Evolutionary conservation across 2,113 vertebrate genomes (phyloP).

Genomic region (Oxygymnocypris stewartii): DNA sequence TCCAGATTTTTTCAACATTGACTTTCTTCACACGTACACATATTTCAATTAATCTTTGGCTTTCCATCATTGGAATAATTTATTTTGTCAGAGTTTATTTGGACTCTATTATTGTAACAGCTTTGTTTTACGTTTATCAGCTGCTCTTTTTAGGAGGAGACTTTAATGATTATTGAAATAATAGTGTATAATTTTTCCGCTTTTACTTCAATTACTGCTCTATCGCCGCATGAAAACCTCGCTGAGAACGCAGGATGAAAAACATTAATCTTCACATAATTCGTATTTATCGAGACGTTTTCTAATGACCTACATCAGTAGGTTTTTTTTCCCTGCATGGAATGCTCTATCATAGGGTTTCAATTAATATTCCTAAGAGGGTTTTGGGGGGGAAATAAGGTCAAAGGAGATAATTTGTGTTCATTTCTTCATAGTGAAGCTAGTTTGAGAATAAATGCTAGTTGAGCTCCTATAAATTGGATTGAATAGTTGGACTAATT

Average conservation of each 20-base stretch:
- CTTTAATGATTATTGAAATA: slow-evolving; percentile 9
- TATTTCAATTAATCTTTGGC: slow-evolving; percentile 11
- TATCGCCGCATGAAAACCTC: background rate
- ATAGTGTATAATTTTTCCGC: slow-evolving; percentile 2
- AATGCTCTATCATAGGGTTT: slow-evolving; percentile 15
- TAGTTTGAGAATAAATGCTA: slow-evolving; percentile 23
- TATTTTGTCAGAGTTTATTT: slow-evolving; percentile 19
- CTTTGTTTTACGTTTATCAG: slow-evolving; percentile 12
- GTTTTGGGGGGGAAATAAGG: background rate
- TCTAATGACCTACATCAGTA: slow-evolving; percentile 29
- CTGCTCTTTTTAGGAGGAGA: slow-evolving; percentile 1
- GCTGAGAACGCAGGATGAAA: slow-evolving; percentile 1
- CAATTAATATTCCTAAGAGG: slow-evolving; percentile 24
- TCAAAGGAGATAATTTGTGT: slow-evolving; percentile 28
- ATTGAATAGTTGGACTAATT: slow-evolving; percentile 14
- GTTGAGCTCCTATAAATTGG: slow-evolving; percentile 12
- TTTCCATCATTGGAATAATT: slow-evolving; percentile 8
- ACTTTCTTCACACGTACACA: background rate
- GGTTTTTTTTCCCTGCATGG: background rate
- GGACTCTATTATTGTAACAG: background rate
- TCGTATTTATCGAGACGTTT: slow-evolving; percentile 6
- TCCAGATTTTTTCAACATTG: background rate
- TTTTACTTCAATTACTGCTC: slow-evolving; percentile 13
- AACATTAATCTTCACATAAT: background rate
- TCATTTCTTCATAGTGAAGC: slow-evolving; percentile 14